Conservation (phyloP, 2,113 vertebrate species). For the Clinocottus analis region DNA sequence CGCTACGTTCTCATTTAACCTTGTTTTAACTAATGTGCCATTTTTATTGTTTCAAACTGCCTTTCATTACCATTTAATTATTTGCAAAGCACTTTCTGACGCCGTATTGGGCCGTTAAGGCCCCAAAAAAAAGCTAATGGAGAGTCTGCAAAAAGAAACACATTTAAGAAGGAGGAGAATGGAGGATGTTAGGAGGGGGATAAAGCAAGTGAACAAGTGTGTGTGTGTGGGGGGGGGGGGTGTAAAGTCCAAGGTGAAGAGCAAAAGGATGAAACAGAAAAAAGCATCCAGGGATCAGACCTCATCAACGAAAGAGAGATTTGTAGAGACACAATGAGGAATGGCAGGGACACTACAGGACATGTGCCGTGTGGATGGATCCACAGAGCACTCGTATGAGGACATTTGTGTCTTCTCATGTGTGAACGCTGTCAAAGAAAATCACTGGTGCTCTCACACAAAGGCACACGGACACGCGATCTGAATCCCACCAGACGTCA, state of each 20-base stretch:
- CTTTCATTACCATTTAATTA: constrained; percentile 55
- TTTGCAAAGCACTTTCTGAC: constrained; percentile 36
- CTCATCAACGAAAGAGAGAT: constrained; percentile 26
- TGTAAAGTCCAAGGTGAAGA: constrained; percentile 22
- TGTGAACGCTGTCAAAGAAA: constrained; percentile 29
- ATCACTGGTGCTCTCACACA: constrained; percentile 1
- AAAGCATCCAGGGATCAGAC: constrained; percentile 52
- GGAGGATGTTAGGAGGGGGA: not conserved
- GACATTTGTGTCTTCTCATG: constrained; percentile 22
- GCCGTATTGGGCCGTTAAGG: constrained; percentile 19
- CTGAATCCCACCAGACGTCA: too few species aligned
- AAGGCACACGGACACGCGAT: not conserved
- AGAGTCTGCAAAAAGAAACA: constrained; percentile 23
- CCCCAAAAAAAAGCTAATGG: constrained; percentile 29
- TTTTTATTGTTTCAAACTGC: constrained; percentile 51
- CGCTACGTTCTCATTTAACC: constrained; percentile 23
- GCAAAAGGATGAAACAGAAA: constrained; percentile 42
- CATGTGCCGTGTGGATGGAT: not conserved
- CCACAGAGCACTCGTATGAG: not conserved
- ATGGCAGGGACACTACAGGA: not conserved
- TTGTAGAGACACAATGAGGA: constrained; percentile 16
- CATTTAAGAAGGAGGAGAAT: constrained; percentile 15
- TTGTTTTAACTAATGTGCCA: constrained; percentile 24
- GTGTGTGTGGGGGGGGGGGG: not conserved
- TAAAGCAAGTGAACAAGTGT: not conserved